Evolutionary conservation across 2,888 invertebrate species (phyloP).

Genomic region (Stenurella melanura): DNA sequence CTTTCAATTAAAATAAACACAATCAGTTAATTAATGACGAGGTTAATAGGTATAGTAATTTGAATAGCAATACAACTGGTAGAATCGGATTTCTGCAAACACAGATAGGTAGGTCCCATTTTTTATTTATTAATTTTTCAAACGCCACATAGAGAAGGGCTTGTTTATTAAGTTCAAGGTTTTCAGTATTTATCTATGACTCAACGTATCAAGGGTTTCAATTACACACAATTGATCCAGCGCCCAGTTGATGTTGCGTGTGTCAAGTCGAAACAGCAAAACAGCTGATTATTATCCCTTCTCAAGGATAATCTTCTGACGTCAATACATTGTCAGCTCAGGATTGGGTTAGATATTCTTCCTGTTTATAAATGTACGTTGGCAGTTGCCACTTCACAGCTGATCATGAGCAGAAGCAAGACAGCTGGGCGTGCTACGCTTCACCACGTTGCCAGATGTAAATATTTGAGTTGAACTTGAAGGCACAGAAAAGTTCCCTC

Average conservation of each 20-base stretch:
- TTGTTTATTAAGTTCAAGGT: neutral
- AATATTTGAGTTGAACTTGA: neutral
- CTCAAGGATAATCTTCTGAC: slow-evolving; percentile 52
- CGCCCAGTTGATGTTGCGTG: slow-evolving; percentile 36
- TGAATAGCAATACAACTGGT: neutral
- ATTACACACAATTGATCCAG: slow-evolving; percentile 43
- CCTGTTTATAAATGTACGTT: slow-evolving; percentile 50
- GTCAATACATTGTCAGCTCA: slow-evolving; percentile 54
- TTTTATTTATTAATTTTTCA: neutral
- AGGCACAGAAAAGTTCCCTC: too few relatives aligned
- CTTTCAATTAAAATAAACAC: too few relatives aligned
- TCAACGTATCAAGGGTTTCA: slow-evolving; percentile 10
- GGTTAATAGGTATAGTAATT: neutral
- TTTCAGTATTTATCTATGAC: neutral
- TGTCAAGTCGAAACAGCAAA: slow-evolving; percentile 59
- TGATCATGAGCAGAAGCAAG: slow-evolving; percentile 60
- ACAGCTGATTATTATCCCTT: slow-evolving; percentile 65
- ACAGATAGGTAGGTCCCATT: neutral
- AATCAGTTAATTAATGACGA: too few relatives aligned
- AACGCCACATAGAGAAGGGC: neutral
- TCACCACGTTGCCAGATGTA: neutral
- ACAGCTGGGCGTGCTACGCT: neutral
- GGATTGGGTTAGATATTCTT: slow-evolving; percentile 54
- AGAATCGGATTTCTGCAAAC: neutral
- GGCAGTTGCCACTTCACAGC: slow-evolving; percentile 63